Conservation (phyloP, 1,140 invertebrate genomes). For the Pararge aegeria region DNA sequence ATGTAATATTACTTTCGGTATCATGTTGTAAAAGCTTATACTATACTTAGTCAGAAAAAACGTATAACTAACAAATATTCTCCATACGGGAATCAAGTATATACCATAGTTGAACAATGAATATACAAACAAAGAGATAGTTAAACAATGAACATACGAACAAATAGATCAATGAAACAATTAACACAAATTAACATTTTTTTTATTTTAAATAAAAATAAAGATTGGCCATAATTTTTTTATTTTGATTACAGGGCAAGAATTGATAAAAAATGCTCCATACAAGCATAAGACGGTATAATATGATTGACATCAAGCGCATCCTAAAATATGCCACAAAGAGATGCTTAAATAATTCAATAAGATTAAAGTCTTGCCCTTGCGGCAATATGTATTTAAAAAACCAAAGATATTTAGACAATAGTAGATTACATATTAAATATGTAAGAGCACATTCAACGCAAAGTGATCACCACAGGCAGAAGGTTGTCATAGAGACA, state of each 20-base stretch:
- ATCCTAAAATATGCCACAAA: conserved; percentile 20
- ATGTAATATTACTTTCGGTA: no score
- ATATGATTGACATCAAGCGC: conserved; percentile 13
- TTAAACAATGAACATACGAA: no score
- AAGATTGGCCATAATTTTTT: background rate
- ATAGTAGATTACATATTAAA: conserved; percentile 1
- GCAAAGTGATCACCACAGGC: conserved; percentile 50
- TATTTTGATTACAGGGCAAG: background rate
- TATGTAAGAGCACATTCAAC: conserved; percentile 46
- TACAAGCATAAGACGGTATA: conserved; percentile 19
- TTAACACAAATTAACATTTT: no score
- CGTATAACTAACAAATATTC: no score
- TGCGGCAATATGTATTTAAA: conserved; percentile 28
- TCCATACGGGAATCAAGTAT: no score
- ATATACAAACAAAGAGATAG: no score
- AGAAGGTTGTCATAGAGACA: conserved; percentile 67
- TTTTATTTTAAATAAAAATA: no score
- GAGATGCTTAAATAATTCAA: conserved; percentile 1
- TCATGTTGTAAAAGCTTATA: no score
- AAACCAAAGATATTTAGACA: conserved; percentile 11
- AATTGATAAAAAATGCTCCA: conserved; percentile 23
- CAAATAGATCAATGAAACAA: no score
- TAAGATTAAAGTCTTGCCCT: conserved; percentile 24
- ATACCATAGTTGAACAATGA: no score
- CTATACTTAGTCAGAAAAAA: no score